Base-by-base conservation (phyloP, 2,888 invertebrate species). In the Cancer borealis region DNA sequence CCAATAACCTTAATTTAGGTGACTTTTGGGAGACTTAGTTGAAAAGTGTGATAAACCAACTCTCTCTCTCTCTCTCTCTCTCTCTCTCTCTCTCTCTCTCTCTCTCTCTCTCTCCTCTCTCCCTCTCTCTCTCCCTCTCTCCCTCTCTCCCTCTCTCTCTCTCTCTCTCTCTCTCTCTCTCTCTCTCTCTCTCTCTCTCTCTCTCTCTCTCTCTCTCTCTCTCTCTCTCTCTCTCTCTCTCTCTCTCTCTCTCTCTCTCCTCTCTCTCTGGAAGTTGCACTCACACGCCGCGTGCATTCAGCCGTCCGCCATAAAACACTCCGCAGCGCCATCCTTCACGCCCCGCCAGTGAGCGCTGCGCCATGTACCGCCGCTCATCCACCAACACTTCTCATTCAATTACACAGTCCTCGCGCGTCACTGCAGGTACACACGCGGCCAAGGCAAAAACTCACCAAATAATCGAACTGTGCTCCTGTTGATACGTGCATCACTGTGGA, bases 91-190 rank as follows among this genome's bases (percentile, higher is more conserved):
- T 66, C 66, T 66, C 66, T 66, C 66, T 66, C 66, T 66, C 66
- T 66, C 66, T 66, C 66, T 66, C 66, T 66, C 66, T 66, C 66
- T 66, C n/a, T n/a, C n/a, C n/a, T n/a, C n/a, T n/a, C n/a, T n/a
- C n/a, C n/a, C n/a, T n/a, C n/a, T n/a, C n/a, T n/a, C n/a, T n/a
- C n/a, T n/a, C n/a, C n/a, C n/a, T n/a, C n/a, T n/a, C n/a, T n/a
- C n/a, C n/a, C n/a, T n/a, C n/a, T n/a, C n/a, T n/a, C n/a, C n/a
- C n/a, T n/a, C n/a, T n/a, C n/a, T n/a, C n/a, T n/a, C n/a, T n/a
- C n/a, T n/a, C n/a, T n/a, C n/a, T n/a, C n/a, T n/a, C n/a, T n/a
- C n/a, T n/a, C n/a, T n/a, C n/a, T n/a, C n/a, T n/a, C n/a, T n/a
- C n/a, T n/a, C n/a, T n/a, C n/a, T n/a, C n/a, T n/a, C n/a, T n/a